Base-by-base conservation (phyloP, 2,797 vertebrate genomes). In the Arnoldichthys spilopterus region DNA sequence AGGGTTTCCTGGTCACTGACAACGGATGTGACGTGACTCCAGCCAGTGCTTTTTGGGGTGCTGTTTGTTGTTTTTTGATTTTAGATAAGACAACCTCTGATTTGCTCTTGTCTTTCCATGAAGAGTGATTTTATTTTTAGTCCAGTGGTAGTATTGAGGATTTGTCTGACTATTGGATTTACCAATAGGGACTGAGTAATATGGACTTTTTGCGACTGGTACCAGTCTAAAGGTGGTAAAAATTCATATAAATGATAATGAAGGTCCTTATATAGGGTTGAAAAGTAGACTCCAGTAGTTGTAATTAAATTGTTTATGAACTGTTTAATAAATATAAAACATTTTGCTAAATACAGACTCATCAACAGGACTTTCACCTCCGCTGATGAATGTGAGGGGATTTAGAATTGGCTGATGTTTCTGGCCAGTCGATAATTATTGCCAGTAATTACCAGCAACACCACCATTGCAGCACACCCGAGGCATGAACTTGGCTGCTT, bases 11-110 rank as follows among this genome's bases (percentile, higher is more conserved):
- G 86, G 82, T 89, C 84, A 77, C 74, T 78, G 43, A 76, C 85
- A 81, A 89, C 72, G 92, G 90, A 92, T 86, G 85, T 90, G 88
- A 87, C 82, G 81, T 87, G 82, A 90, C 87, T 84, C 61, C 74
- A 81, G 82, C 80, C 82, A 79, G 72, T 43, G 69, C 37, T 78
- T 82, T 90, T 88, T 87, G 83, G 22, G 87, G 62, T 61, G 58
- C 80, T 90, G 84, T 90, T 91, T 92, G 40, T 90, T 87, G 75
- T 22, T 83, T 85, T 87, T 86, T 85, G 79, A 85, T 86, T 74
- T 40, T 77, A 40, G 78, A 75, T 79, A 78, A 85, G 56, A 82
- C 79, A 59, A 82, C 79, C 40, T 83, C 63, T 54, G 63, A 77
- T 72, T 66, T 28, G 77, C 34, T 26, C 54, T 63, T 64, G 62